Evolutionary conservation across 2,797 vertebrate species (phyloP).

Genomic region (Lindbergichthys nudifrons): DNA sequence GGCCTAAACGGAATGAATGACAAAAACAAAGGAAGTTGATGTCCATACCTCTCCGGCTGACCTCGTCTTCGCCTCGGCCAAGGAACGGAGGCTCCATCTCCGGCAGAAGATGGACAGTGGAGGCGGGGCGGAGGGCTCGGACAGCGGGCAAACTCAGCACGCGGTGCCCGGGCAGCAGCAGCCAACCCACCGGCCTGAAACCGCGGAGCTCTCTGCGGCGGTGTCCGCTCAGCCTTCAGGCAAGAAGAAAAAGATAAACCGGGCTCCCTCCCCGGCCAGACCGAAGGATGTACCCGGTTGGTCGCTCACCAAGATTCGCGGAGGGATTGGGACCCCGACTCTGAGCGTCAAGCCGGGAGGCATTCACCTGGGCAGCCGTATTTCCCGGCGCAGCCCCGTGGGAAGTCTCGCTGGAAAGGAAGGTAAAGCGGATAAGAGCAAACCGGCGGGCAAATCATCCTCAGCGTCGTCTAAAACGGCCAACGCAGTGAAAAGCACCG

Average conservation of each 20-base stretch:
- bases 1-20: constrained; percentile 86
- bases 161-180: constrained; percentile 62
- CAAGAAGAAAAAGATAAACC: constrained; percentile 92
- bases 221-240: constrained; percentile 65
- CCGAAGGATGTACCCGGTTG: constrained; percentile 94
- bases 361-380: constrained; percentile 83
- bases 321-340: constrained; percentile 81
- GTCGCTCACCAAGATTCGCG: constrained; percentile 91
- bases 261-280: constrained; percentile 93
- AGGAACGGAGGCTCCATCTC: constrained; percentile 84
- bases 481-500: constrained; percentile 73
- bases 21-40: constrained; percentile 89
- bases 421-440: constrained; percentile 77
- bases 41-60: constrained; percentile 80
- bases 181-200: constrained; percentile 32
- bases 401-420: constrained; percentile 78
- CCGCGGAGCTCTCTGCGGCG: constrained; percentile 55
- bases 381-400: constrained; percentile 82
- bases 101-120: constrained; percentile 87
- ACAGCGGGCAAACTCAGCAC: constrained; percentile 69
- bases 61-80: constrained; percentile 82
- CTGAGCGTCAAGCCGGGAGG: constrained; percentile 82
- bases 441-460: constrained; percentile 78
- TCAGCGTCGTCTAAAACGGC: constrained; percentile 61
- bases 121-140: constrained; percentile 79